Evolutionary conservation across 2,888 invertebrate species (phyloP).

Genomic region (Polietes domitor): DNA sequence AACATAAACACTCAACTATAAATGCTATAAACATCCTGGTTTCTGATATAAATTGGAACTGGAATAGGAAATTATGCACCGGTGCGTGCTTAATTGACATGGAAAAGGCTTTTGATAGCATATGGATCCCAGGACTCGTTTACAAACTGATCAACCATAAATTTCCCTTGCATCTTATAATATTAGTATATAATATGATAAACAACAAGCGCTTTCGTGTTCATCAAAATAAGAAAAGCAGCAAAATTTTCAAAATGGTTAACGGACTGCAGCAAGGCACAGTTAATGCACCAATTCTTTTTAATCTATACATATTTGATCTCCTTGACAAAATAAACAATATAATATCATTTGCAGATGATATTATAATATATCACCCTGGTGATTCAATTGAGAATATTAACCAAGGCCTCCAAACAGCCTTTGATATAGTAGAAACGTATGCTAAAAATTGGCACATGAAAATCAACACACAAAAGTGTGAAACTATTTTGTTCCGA

Average conservation of each 20-base stretch:
- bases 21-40: not conserved
- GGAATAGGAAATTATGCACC: not conserved
- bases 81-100: not conserved
- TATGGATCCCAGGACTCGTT: not conserved
- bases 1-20: not conserved
- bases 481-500: constrained; percentile 47
- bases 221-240: not conserved
- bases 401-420: constrained; percentile 25
- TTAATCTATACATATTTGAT: constrained; percentile 29
- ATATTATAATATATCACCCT: constrained; percentile 33
- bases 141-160: not conserved
- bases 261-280: constrained; percentile 26
- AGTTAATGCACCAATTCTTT: constrained; percentile 26
- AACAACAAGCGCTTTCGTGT: not conserved
- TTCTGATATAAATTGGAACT: constrained; percentile 4
- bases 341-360: constrained; percentile 40
- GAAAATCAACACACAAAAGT: constrained; percentile 33
- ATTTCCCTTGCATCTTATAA: not conserved
- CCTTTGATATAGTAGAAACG: constrained; percentile 20
- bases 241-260: constrained; percentile 16
- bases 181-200: not conserved
- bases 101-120: not conserved
- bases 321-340: constrained; percentile 23
- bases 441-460: constrained; percentile 36
- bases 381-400: constrained; percentile 35